A percentile compares a stretch with the other conserved stretches of the same genome.
Conservation (phyloP, 92 coral and sea anemone species). For the Parazoanthus atlanticus region DNA sequence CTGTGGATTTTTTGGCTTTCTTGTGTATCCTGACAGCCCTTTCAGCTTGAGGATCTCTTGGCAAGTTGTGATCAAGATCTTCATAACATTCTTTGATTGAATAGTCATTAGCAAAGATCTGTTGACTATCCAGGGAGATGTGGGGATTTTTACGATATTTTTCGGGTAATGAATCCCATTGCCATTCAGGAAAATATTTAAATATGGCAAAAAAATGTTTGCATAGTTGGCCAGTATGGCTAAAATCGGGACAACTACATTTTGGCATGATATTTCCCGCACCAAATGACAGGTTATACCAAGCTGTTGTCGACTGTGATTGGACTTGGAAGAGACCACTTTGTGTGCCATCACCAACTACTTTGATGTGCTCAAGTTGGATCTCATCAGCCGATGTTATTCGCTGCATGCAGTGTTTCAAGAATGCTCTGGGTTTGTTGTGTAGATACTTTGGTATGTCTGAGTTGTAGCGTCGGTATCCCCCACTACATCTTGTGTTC, state of each 20-base stretch:
- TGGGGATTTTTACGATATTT: conserved; percentile 50
- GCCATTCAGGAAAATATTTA: conserved; percentile 51
- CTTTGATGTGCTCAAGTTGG: conserved; percentile 23
- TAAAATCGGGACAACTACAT: conserved; percentile 53
- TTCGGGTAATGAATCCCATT: conserved; percentile 57
- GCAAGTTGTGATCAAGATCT: too few species aligned
- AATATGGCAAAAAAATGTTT: conserved; percentile 57
- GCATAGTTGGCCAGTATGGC: conserved; percentile 50
- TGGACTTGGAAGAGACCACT: conserved; percentile 35
- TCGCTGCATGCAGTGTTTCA: conserved; percentile 39
- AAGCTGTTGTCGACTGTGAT: conserved; percentile 29
- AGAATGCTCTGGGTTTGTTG: conserved; percentile 43
- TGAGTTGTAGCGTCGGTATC: conserved; percentile 57
- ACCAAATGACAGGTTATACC: conserved; percentile 53
- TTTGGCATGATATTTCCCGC: conserved; percentile 42
- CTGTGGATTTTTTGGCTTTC: conserved; percentile 17
- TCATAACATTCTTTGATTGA: neutral
- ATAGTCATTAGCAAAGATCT: conserved; percentile 17
- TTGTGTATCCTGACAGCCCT: conserved; percentile 19
- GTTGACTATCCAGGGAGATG: conserved; percentile 57
- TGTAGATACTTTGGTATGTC: conserved; percentile 35
- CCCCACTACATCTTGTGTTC: conserved; percentile 53
- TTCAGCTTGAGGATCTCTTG: conserved; percentile 37
- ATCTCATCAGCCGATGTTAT: conserved; percentile 42
- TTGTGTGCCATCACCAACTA: conserved; percentile 32